Evolutionary conservation across 1,140 invertebrate species (phyloP).

Genomic region (Polypedilum vanderplanki): DNA sequence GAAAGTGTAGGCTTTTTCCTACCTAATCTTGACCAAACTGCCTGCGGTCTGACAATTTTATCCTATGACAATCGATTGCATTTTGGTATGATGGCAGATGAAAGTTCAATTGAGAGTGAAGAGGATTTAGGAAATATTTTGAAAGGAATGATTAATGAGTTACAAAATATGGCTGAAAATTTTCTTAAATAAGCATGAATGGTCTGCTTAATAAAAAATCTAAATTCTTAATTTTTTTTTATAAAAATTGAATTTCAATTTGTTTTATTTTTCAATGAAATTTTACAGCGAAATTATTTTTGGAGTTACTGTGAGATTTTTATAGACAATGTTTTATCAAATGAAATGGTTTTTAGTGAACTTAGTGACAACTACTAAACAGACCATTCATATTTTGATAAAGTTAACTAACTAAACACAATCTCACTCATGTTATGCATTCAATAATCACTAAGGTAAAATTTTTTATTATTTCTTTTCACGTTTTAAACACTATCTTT

Average conservation of each 20-base stretch:
- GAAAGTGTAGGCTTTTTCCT: slow-evolving; percentile 40
- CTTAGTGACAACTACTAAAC: too few relatives aligned
- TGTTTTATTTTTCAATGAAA: too few relatives aligned
- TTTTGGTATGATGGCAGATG: slow-evolving; percentile 39
- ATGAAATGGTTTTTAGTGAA: too few relatives aligned
- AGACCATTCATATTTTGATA: too few relatives aligned
- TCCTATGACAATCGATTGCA: slow-evolving; percentile 41
- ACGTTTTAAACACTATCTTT: not conserved
- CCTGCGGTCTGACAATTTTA: slow-evolving; percentile 39
- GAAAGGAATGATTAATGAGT: not conserved
- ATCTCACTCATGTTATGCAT: not conserved
- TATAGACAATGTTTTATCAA: too few relatives aligned
- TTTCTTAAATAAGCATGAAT: not conserved
- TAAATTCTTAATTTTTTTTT: too few relatives aligned
- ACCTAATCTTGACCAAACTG: slow-evolving; percentile 39
- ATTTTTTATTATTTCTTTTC: slow-evolving; percentile 1
- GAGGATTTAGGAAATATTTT: slow-evolving; percentile 7
- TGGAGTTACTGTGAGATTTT: too few relatives aligned
- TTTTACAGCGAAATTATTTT: too few relatives aligned
- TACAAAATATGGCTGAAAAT: slow-evolving; percentile 14
- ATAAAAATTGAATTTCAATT: too few relatives aligned
- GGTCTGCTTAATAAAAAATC: too few relatives aligned
- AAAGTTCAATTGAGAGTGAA: slow-evolving; percentile 35
- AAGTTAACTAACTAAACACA: too few relatives aligned
- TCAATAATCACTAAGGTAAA: not conserved